Evolutionary conservation across 30 jellyfish, hydroid and myxozoan genomes (phyloP), one percentile per base, ranked within the genome.

Genomic region (Sanderia malayensis): DNA sequence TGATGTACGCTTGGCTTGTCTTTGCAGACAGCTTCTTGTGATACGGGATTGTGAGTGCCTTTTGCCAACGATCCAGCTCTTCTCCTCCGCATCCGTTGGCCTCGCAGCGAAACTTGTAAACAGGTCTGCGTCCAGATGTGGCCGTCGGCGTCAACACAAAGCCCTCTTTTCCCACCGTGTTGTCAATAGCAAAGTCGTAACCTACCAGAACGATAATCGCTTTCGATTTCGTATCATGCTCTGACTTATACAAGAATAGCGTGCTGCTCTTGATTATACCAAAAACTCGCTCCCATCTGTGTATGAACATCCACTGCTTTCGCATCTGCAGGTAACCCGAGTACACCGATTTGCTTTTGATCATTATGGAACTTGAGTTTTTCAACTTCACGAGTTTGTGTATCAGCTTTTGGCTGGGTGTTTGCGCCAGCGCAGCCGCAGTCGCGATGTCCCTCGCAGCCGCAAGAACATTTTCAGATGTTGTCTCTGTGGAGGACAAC

Each of bases 231-330:
- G 61, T 67, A 17, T 61, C 86, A 19, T 30, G 23, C 25, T 74
- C 86, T 11, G 86, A 74, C 37, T 74, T 61, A 31, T 58, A 74
- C 32, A 74, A 55, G 17, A 74, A 28, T 68, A 58, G 33, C 69
- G 59, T 66, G 26, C 57, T 61, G 33, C 61, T 58, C 44, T 29
- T 74, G 15, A 74, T 59, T 0, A 74, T 65, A 29, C 68, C 86
- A 59, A n/a, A 74, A 1, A 74, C 77, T 25, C 45, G 34, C 41
- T 74, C 65, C 86, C 86, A 74, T 32, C 25, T 61, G 55, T 44
- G 76, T 26, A 63, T 61, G 25, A 74, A 0, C 2, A 74, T 22
- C 53, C 32, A 57, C 22, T 69, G 31, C 44, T 41, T 74, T 34
- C 45, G 24, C 26, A 23, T 31, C 7, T 10, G 60, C 33, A 74